These are phyloP conservation scores for Cyclophora albipunctata DNA, from an alignment of 2,888 invertebrate species.

Conservation along the genomic window DNA sequence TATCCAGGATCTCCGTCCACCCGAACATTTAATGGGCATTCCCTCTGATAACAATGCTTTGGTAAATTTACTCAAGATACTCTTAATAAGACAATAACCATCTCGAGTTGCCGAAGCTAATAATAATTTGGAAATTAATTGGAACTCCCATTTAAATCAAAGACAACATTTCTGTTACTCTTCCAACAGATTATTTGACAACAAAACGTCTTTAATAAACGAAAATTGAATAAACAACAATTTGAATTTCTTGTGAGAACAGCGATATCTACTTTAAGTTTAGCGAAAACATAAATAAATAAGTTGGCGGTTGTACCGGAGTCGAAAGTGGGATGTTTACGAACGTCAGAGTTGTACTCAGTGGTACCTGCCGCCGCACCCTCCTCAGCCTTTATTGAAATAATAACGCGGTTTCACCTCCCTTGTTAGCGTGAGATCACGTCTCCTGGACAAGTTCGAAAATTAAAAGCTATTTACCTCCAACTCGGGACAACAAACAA, in stretches of 20 bases:
- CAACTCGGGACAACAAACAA: conserved; percentile 11
- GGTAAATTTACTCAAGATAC: too few species aligned
- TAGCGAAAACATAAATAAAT: conserved; percentile 30
- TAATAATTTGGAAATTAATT: conserved; percentile 17
- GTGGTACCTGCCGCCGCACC: neutral
- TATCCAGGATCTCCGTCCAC: too few species aligned
- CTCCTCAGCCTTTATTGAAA: conserved; percentile 19
- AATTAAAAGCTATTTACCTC: conserved; percentile 40
- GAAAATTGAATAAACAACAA: conserved; percentile 25
- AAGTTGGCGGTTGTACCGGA: conserved; percentile 16
- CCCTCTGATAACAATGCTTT: too few species aligned
- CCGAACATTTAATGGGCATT: too few species aligned
- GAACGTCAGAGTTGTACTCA: conserved; percentile 13
- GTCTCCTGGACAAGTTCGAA: conserved; percentile 32
- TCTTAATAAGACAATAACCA: too few species aligned
- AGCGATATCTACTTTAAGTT: conserved; percentile 24
- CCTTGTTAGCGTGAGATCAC: conserved; percentile 25
- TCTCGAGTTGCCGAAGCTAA: too few species aligned
- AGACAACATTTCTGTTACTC: conserved; percentile 20
- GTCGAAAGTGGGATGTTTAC: conserved; percentile 26
- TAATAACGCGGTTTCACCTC: conserved; percentile 34
- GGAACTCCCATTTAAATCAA: conserved; percentile 23
- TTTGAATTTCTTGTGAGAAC: conserved; percentile 22
- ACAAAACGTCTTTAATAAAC: conserved; percentile 24
- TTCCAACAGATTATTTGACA: conserved; percentile 25